These are phyloP conservation scores for Ectemnius lituratus DNA, from an alignment of 2,888 invertebrate genomes.

Conservation along the genomic window DNA sequence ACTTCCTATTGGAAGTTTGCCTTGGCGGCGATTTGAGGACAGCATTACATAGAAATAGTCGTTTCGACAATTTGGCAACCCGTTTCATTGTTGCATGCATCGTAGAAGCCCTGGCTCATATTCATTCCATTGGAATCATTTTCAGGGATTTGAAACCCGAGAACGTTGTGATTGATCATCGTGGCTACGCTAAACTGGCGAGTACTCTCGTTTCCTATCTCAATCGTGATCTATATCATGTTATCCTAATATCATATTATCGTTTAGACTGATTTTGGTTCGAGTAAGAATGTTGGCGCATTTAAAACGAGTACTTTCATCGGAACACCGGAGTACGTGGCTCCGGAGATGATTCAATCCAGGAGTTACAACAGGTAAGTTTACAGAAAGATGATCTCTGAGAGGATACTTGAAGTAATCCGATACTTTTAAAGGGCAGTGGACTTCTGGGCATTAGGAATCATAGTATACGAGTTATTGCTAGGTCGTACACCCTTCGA, in stretches of 20 bases:
- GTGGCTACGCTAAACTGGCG: slow-evolving; percentile 94
- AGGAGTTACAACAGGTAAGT: slow-evolving; percentile 84
- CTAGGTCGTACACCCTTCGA: slow-evolving; percentile 93
- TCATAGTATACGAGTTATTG: slow-evolving; percentile 90
- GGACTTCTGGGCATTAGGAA: slow-evolving; percentile 96
- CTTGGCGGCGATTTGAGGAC: slow-evolving; percentile 97
- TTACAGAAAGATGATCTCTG: background rate
- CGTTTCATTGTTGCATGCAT: slow-evolving; percentile 94
- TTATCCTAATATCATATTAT: background rate
- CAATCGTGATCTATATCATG: too few species aligned
- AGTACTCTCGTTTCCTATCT: slow-evolving; percentile 23
- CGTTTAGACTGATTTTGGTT: slow-evolving; percentile 91
- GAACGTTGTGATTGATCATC: slow-evolving; percentile 89
- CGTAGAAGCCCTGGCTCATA: slow-evolving; percentile 92
- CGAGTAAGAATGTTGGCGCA: slow-evolving; percentile 88
- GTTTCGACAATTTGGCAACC: slow-evolving; percentile 88
- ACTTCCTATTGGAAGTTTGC: slow-evolving; percentile 95
- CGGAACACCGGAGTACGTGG: slow-evolving; percentile 94
- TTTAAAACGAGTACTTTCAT: slow-evolving; percentile 96
- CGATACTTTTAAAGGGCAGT: slow-evolving; percentile 81
- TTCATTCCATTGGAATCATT: slow-evolving; percentile 90
- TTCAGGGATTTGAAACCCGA: slow-evolving; percentile 96
- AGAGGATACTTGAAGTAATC: background rate
- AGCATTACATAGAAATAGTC: slow-evolving; percentile 87
- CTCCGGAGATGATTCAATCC: slow-evolving; percentile 93